Conservation (phyloP, 2,888 invertebrate species). For the Drosophila koepferae region DNA sequence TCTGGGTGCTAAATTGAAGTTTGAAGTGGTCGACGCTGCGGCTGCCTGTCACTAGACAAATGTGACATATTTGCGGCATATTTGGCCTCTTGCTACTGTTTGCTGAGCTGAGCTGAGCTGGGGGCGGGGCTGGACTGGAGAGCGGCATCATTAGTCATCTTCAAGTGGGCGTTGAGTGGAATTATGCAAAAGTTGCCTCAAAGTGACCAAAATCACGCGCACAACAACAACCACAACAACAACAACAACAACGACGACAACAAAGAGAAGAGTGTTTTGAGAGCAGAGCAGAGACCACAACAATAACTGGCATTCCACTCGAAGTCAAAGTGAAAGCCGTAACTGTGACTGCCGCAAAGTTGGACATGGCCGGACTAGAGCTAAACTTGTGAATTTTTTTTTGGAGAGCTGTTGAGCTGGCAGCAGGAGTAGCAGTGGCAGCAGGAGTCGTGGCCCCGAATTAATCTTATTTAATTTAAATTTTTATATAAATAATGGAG, state of each 20-base stretch:
- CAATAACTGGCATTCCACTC: constrained; percentile 46
- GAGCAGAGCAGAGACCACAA: constrained; percentile 15
- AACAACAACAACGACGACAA: constrained; percentile 18
- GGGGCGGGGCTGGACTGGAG: constrained; percentile 15
- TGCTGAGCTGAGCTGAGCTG: constrained; percentile 10
- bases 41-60: constrained; percentile 64
- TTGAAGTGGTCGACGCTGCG: constrained; percentile 65
- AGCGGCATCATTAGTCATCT: constrained; percentile 77
- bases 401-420: constrained; percentile 14
- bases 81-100: constrained; percentile 17
- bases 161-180: constrained; percentile 80
- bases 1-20: constrained; percentile 23
- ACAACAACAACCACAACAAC: constrained; percentile 34
- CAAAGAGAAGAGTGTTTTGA: background rate
- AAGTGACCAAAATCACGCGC: constrained; percentile 65
- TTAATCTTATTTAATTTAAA: constrained; percentile 84
- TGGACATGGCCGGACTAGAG: constrained; percentile 11
- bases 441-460: constrained; percentile 38
- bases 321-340: constrained; percentile 40
- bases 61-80: constrained; percentile 72
- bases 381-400: constrained; percentile 1
- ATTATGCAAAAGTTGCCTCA: constrained; percentile 70
- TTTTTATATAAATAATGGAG: constrained; percentile 80
- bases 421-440: too few relatives aligned
- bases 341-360: constrained; percentile 46